Evolutionary conservation across 92 coral and sea anemone genomes (phyloP), one percentile per base, ranked within the genome.

Genomic region (Paragorgia papillata): DNA sequence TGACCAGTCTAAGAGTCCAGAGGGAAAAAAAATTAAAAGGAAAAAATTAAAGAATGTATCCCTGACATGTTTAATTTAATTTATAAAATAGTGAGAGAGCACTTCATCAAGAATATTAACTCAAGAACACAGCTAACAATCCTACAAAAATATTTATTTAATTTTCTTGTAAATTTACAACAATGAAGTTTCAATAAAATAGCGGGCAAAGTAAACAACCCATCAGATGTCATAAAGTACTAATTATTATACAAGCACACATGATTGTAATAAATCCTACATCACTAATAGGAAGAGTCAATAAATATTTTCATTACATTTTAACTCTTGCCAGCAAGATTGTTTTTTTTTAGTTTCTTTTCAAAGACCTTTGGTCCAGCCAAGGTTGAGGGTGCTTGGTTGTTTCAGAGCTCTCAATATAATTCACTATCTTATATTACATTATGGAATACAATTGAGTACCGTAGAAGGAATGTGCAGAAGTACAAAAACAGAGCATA

Each of bases 61-160:
- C n/a, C n/a, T n/a, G n/a, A n/a, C n/a, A n/a, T n/a, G n/a, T n/a
- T n/a, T n/a, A n/a, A n/a, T n/a, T n/a, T n/a, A n/a, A n/a, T n/a
- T n/a, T n/a, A n/a, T n/a, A n/a, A n/a, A n/a, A n/a, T n/a, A n/a
- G n/a, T n/a, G n/a, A n/a, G n/a, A n/a, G n/a, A n/a, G n/a, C n/a
- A n/a, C n/a, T n/a, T n/a, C n/a, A n/a, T n/a, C n/a, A n/a, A 37
- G 43, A 10, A 37, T 37, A 37, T 4, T 37, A 37, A 37, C 15
- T 46, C 53, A 46, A 37, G n/a, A 37, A 37, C 43, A 37, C 43
- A 10, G 4, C 10, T 7, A 46, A 68, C 60, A 54, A 48, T 71
- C 18, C 64, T 71, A 71, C 61, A 71, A 71, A 71, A 71, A 71
- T 71, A 71, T 71, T 22, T 71, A 71, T 53, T 69, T 69, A 59